Base-by-base conservation (phyloP, 37 sponge, comb jelly and placozoan species). In the Beroe forskalii region DNA sequence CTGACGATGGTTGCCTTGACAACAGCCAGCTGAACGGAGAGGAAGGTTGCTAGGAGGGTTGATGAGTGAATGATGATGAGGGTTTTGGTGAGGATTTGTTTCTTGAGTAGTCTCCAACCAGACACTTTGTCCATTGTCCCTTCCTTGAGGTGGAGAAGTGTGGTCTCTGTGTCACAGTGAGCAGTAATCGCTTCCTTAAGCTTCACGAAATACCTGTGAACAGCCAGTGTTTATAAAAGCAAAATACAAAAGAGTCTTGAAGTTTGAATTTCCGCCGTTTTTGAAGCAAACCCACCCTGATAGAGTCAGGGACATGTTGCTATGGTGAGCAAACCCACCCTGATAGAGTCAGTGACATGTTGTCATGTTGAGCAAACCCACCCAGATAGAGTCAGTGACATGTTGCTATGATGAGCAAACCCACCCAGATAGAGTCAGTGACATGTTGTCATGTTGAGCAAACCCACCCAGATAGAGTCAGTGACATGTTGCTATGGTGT, bases 131-230 rank as follows among this genome's bases (percentile, higher is more conserved):
- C 20, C 1, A 80, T 38, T 4, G 44, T 33, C 8, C 55, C 55
- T 43, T 43, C 55, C 31, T 80, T 80, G 30, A 80, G 86, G 4
- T 41, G 9, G 48, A 35, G 43, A 1, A 80, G 25, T 17, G 55
- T 80, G 28, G 9, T 22, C 0, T 43, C 86, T 44, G 86, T 80
- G 43, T 80, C 86, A 17, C 44, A 41, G 8, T 23, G 55, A n/a
- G 23, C 4, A 0, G 24, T 23, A 0, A 80, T 41, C 27, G n/a
- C n/a, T 1, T 44, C 25, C 4, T 25, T 4, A 20, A 80, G 86
- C 86, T 44, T 44, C 25, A 6, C 55, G 28, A 30, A 80, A 25
- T 80, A 80, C 28, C 86, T 80, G 86, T 30, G 66, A n/a, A n/a
- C n/a, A n/a, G n/a, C n/a, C n/a, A n/a, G n/a, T n/a, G n/a, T n/a